Conservation (phyloP, 2,113 vertebrate genomes). For the Edolisoma coerulescens region DNA sequence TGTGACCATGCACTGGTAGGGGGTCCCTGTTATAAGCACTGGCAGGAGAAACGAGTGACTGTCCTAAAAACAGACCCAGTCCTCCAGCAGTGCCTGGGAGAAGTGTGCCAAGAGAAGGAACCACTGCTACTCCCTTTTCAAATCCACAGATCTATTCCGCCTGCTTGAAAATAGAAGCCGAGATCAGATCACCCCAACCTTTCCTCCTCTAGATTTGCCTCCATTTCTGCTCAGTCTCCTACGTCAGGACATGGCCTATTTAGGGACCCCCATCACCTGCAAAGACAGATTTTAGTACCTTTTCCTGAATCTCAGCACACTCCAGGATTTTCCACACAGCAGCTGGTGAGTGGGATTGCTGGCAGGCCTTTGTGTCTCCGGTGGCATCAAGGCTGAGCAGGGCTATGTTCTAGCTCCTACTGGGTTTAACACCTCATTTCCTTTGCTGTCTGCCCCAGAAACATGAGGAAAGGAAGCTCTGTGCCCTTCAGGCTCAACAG, state of each 20-base stretch:
- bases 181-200: not conserved
- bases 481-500: not conserved
- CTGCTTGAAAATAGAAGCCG: not conserved
- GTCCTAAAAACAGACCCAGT: not conserved
- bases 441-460: not conserved
- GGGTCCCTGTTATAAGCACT: not conserved
- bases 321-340: not conserved
- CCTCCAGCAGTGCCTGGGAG: not conserved
- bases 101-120: not conserved
- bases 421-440: slow-evolving; percentile 11
- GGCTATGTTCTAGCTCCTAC: not conserved
- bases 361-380: not conserved
- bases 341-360: slow-evolving; percentile 58
- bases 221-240: not conserved
- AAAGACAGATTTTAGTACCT: not conserved
- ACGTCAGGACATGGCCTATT: not conserved
- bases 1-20: fast-evolving
- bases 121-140: not conserved
- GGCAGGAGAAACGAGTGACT: not conserved
- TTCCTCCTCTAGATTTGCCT: not conserved
- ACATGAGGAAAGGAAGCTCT: not conserved
- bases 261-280: not conserved
- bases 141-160: not conserved
- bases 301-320: not conserved
- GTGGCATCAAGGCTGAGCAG: slow-evolving; percentile 40